A percentile compares a stretch with the other conserved stretches of the same genome.
Conservation (phyloP, 2,797 vertebrate genomes). For the Melanotaenia trifasciata region DNA sequence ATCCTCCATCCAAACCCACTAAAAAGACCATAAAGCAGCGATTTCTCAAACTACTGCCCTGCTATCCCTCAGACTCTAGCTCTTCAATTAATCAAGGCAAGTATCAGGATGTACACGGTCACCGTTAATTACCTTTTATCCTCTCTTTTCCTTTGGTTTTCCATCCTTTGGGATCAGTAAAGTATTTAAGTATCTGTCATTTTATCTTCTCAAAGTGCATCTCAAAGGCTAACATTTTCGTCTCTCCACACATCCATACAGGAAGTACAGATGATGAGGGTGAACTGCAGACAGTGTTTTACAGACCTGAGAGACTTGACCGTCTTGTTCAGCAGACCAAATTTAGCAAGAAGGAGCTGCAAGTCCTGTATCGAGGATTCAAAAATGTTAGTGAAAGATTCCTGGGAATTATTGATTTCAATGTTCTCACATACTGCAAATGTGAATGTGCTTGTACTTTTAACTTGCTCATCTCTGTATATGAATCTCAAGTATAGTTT, state of each 20-base stretch:
- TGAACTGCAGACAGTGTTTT: constrained; percentile 89
- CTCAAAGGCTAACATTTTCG: neutral
- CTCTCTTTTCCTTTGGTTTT: neutral
- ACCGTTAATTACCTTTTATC: neutral
- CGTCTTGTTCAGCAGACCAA: constrained; percentile 91
- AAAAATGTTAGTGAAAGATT: constrained; percentile 86
- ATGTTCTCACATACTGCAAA: neutral
- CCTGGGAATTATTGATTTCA: neutral
- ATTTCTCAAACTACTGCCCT: constrained; percentile 96
- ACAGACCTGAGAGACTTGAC: constrained; percentile 93
- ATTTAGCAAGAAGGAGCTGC: constrained; percentile 95
- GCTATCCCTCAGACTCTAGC: constrained; percentile 90
- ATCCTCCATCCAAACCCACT: constrained; percentile 88
- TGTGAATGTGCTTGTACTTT: neutral
- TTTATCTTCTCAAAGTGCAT: neutral
- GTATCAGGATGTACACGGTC: constrained; percentile 68
- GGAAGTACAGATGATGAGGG: constrained; percentile 90
- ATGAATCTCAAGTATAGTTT: neutral
- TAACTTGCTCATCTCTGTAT: neutral
- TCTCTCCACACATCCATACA: constrained; percentile 68
- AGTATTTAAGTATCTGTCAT: neutral
- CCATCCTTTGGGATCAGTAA: no score
- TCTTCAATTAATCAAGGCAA: constrained; percentile 94
- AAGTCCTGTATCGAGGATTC: constrained; percentile 96
- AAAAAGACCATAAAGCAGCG: constrained; percentile 98